Conservation (phyloP, 2,888 invertebrate species). For the Heliconius ismenius region DNA sequence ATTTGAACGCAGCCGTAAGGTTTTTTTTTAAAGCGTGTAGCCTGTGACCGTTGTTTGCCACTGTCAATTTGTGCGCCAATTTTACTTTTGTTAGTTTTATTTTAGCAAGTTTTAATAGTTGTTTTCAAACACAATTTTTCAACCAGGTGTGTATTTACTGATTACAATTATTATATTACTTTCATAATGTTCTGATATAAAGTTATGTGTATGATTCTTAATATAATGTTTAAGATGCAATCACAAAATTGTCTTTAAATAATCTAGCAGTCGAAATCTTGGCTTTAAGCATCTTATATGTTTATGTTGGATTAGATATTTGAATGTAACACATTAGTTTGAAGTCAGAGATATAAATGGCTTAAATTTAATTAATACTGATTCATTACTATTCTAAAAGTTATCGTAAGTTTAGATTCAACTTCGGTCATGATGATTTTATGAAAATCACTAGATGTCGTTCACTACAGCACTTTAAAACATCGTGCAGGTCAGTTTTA, state of each 20-base stretch:
- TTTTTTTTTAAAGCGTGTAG: conserved; percentile 13
- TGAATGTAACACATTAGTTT: neutral
- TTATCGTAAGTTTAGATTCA: conserved; percentile 13
- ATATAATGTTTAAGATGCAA: neutral
- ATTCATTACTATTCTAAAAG: conserved; percentile 1
- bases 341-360: neutral
- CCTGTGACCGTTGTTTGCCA: conserved; percentile 35
- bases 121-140: conserved; percentile 24
- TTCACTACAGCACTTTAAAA: conserved; percentile 10
- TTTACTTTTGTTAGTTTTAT: conserved; percentile 37
- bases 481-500: conserved; percentile 27
- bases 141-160: conserved; percentile 15
- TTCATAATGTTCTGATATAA: neutral
- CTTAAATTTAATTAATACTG: neutral
- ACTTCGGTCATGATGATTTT: conserved; percentile 4
- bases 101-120: conserved; percentile 23
- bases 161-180: neutral
- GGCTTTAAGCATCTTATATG: neutral
- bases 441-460: conserved; percentile 20
- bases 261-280: neutral
- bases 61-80: conserved; percentile 69
- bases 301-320: neutral
- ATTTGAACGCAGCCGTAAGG: conserved; percentile 1
- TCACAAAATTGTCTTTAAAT: neutral
- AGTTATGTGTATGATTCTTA: neutral